These are phyloP conservation scores for Drosophila prostipennis DNA, from an alignment of 2,888 invertebrate genomes.

Conservation along the genomic window DNA sequence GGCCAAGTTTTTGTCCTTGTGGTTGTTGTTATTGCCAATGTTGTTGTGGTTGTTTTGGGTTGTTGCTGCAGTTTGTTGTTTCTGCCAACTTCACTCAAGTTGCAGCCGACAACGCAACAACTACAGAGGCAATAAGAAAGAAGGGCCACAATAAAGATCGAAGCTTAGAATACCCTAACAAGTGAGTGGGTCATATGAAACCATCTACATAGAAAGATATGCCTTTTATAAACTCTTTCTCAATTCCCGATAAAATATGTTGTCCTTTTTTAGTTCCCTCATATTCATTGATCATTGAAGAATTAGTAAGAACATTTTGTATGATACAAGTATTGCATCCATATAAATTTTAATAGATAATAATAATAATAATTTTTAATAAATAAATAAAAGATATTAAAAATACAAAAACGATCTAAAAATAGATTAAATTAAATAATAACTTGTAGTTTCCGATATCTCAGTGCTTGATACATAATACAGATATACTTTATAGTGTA, in stretches of 20 bases:
- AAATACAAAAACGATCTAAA: no score
- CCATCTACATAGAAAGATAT: background rate
- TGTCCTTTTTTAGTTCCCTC: no score
- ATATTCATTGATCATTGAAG: no score
- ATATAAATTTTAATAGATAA: no score
- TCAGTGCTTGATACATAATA: background rate
- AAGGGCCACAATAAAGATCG: background rate
- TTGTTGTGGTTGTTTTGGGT: conserved; percentile 31
- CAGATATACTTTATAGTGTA: background rate
- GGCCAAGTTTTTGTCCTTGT: conserved; percentile 59
- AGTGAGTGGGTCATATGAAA: background rate
- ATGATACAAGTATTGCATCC: no score
- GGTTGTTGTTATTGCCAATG: conserved; percentile 28
- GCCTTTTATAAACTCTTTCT: no score
- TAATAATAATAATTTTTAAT: no score
- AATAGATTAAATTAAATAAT: no score
- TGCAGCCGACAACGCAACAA: conserved; percentile 61
- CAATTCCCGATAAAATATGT: no score
- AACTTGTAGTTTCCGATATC: no score
- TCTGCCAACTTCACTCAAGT: conserved; percentile 71
- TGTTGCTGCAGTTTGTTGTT: conserved; percentile 33
- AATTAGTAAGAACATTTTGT: no score
- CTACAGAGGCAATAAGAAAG: conserved; percentile 20
- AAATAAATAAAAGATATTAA: no score
- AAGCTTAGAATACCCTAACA: conserved; percentile 4